These are phyloP conservation scores for Cheiracanthium punctorium DNA, from an alignment of 2,888 invertebrate species.

Conservation along the genomic window DNA sequence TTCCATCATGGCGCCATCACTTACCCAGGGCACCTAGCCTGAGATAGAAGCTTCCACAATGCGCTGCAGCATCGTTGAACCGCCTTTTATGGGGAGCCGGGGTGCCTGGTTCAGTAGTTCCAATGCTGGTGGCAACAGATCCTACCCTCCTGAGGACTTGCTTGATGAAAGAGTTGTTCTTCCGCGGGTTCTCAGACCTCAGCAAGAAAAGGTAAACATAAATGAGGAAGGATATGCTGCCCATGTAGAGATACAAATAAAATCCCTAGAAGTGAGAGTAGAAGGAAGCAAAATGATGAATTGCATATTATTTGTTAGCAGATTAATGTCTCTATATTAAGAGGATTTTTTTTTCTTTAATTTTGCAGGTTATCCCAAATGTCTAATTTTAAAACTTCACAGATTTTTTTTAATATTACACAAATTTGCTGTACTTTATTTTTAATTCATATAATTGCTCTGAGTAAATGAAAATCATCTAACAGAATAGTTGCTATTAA, in stretches of 20 bases:
- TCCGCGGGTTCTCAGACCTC: slow-evolving; percentile 67
- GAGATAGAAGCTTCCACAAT: slow-evolving; percentile 93
- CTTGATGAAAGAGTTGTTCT: slow-evolving; percentile 51
- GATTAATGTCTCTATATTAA: no score
- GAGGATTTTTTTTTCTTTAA: no score
- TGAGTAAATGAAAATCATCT: no score
- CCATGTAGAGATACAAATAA: slow-evolving; percentile 90
- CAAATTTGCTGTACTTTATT: no score
- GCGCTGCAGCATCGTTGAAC: slow-evolving; percentile 76
- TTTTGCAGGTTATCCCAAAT: no score
- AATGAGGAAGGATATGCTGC: slow-evolving; percentile 88
- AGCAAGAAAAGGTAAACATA: slow-evolving; percentile 83
- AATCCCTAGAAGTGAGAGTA: slow-evolving; percentile 86
- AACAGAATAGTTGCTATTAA: no score
- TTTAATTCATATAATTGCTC: no score
- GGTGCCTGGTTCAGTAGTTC: slow-evolving; percentile 42
- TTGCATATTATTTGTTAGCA: no score
- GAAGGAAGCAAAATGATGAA: no score
- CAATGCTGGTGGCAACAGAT: slow-evolving; percentile 49
- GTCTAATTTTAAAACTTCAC: no score
- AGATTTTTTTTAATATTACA: no score
- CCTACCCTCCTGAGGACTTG: slow-evolving; percentile 60
- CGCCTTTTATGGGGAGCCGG: neutral
- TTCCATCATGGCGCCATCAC: no score
- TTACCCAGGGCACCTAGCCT: slow-evolving; percentile 93